phyloP scores from a whole-genome alignment of 2,888 invertebrate genomes.

The Cerastoderma edule region DNA sequence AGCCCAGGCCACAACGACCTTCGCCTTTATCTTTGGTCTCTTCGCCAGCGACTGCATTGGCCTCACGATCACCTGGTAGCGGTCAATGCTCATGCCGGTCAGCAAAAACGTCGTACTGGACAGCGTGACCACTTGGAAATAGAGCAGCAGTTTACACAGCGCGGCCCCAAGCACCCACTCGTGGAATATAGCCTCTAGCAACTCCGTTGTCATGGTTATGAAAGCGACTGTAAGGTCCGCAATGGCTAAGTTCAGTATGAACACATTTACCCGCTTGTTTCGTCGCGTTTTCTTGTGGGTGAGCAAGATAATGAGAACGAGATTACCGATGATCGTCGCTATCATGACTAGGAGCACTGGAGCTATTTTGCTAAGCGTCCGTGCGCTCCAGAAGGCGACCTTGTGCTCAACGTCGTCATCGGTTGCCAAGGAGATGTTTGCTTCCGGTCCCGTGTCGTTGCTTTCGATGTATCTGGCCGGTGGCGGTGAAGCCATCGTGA shows the following conservation, averaged over 20 bases:
- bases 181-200: conserved; percentile 83
- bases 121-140: conserved; percentile 83
- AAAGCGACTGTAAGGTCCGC: conserved; percentile 84
- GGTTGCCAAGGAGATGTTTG: not conserved
- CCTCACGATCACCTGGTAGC: conserved; percentile 83
- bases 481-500: not conserved
- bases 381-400: conserved; percentile 62
- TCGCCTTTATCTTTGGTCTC: conserved; percentile 77
- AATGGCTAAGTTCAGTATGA: conserved; percentile 84
- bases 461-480: not conserved
- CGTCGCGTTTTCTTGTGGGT: conserved; percentile 76
- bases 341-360: conserved; percentile 78
- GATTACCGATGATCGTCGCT: conserved; percentile 83
- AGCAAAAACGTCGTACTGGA: conserved; percentile 84
- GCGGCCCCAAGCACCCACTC: conserved; percentile 84
- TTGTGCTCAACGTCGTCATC: conserved; percentile 12
- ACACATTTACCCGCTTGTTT: conserved; percentile 83
- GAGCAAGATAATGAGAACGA: conserved; percentile 80
- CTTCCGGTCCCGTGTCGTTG: not conserved
- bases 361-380: conserved; percentile 59
- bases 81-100: conserved; percentile 84
- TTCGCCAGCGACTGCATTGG: conserved; percentile 81
- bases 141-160: conserved; percentile 83
- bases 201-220: conserved; percentile 84
- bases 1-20: conserved; percentile 83